Conservation (phyloP, 2,888 invertebrate genomes). For the Syrphus vitripennis region DNA sequence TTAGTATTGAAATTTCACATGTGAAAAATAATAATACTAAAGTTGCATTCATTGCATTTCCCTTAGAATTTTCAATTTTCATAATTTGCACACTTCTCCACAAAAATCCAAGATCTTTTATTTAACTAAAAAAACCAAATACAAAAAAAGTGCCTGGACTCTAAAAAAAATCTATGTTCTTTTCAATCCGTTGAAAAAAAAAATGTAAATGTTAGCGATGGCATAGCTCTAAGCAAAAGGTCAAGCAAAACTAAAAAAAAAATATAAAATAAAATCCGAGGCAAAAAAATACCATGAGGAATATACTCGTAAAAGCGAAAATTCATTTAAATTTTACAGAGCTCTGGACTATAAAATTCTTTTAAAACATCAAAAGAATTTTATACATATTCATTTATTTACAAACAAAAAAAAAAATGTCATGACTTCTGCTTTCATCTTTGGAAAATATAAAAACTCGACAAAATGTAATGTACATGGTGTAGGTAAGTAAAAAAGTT, state of each 20-base stretch:
- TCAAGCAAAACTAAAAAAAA: constrained; percentile 44
- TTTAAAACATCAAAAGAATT: constrained; percentile 8
- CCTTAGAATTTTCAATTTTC: background rate
- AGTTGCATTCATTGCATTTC: background rate
- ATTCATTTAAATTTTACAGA: constrained; percentile 49
- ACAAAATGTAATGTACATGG: background rate
- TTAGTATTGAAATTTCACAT: background rate
- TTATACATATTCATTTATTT: background rate
- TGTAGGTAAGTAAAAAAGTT: background rate
- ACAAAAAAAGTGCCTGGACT: background rate
- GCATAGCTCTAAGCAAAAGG: constrained; percentile 32
- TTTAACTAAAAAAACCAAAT: no score
- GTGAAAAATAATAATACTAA: background rate
- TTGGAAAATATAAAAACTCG: background rate
- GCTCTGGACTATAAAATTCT: constrained; percentile 33
- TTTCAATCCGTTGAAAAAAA: background rate
- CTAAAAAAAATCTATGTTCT: background rate
- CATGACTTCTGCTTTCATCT: constrained; percentile 1
- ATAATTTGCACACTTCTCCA: background rate
- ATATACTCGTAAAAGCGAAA: constrained; percentile 19
- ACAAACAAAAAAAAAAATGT: constrained; percentile 17
- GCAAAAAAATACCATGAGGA: constrained; percentile 4
- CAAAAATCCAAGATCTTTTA: background rate
- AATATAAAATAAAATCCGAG: background rate
- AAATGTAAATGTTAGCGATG: background rate